These are phyloP conservation scores for Lophochroa leadbeateri DNA, from an alignment of 2,113 vertebrate genomes.

Conservation along the genomic window DNA sequence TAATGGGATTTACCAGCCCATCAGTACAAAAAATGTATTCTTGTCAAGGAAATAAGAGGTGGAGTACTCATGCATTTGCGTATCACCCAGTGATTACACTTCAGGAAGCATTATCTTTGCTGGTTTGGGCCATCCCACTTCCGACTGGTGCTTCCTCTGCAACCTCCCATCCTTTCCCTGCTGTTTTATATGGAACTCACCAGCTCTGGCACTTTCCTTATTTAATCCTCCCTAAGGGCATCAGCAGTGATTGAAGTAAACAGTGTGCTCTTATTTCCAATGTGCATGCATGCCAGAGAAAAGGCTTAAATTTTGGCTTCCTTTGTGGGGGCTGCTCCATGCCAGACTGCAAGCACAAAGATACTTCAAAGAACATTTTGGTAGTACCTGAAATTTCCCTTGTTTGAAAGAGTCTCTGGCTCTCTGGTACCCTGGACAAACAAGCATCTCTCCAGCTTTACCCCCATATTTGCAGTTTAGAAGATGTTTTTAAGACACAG, in stretches of 20 bases:
- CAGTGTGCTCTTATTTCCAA: background rate
- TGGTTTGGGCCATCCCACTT: slow-evolving; percentile 1
- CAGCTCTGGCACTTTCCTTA: background rate
- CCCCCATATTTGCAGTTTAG: fast-evolving
- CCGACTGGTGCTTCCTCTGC: background rate
- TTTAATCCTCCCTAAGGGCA: slow-evolving; percentile 1
- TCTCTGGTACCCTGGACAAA: background rate
- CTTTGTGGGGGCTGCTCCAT: background rate
- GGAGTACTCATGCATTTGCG: background rate
- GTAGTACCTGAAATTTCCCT: background rate
- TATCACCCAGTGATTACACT: background rate
- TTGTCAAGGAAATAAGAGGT: slow-evolving; percentile 23
- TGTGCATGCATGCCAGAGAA: background rate
- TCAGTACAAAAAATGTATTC: background rate
- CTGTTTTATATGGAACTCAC: slow-evolving; percentile 44
- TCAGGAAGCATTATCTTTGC: slow-evolving; percentile 51
- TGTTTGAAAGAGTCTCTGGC: background rate
- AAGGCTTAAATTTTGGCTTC: background rate
- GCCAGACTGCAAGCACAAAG: background rate
- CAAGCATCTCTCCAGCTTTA: background rate
- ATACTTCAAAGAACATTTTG: background rate
- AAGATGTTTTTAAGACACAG: background rate
- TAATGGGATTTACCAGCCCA: background rate
- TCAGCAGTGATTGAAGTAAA: background rate
- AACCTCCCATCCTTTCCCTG: slow-evolving; percentile 62